phyloP scores from a whole-genome alignment of 2,888 invertebrate species.

The Leptinotarsa tumamoca region DNA sequence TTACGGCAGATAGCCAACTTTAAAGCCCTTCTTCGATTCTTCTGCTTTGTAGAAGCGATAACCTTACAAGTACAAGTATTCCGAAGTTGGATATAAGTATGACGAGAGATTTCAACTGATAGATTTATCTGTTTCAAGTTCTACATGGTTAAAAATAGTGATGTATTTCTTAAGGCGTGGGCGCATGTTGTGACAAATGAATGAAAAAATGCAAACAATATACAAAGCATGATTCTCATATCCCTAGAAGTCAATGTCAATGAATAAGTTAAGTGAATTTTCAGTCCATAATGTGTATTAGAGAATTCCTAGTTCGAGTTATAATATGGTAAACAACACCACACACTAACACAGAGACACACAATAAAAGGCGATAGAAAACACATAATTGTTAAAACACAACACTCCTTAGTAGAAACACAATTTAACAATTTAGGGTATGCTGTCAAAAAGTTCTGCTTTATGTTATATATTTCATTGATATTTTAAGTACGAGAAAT shows the following conservation, averaged over 20 bases:
- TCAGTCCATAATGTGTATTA: not conserved
- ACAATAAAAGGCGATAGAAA: slow-evolving; percentile 52
- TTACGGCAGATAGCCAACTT: too few species aligned
- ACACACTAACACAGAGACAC: slow-evolving; percentile 48
- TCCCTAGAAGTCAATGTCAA: too few species aligned
- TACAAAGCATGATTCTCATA: too few species aligned
- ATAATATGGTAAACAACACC: slow-evolving; percentile 39
- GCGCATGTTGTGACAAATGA: too few species aligned
- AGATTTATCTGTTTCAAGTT: not conserved
- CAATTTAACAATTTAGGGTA: not conserved
- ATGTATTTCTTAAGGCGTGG: too few species aligned
- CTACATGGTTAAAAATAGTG: not conserved
- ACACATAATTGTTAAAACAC: slow-evolving; percentile 55
- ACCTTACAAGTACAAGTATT: too few species aligned
- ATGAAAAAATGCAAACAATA: too few species aligned
- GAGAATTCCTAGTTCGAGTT: not conserved
- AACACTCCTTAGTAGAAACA: slow-evolving; percentile 7
- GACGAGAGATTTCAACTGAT: too few species aligned
- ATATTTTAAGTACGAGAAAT: not conserved
- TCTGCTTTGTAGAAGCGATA: too few species aligned
- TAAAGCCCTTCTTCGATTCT: too few species aligned
- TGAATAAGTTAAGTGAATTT: too few species aligned
- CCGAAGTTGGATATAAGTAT: too few species aligned
- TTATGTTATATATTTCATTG: not conserved
- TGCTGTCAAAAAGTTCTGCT: not conserved